phyloP scores from a whole-genome alignment of 2,888 invertebrate species.

The Craniophora ligustri region DNA sequence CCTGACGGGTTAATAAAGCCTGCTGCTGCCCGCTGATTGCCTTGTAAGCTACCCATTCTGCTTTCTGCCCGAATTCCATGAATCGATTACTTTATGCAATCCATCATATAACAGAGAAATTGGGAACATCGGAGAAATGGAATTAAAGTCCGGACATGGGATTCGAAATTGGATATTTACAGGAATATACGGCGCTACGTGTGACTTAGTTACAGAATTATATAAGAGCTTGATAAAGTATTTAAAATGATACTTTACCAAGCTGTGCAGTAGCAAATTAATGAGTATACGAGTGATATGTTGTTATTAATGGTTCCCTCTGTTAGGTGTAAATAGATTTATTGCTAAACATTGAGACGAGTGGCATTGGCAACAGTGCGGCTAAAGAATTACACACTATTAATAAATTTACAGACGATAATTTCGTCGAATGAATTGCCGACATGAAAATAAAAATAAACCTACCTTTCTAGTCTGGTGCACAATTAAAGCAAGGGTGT shows the following conservation, averaged over 20 bases:
- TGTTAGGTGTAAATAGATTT: slow-evolving; percentile 37
- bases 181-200: slow-evolving; percentile 32
- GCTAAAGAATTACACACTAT: slow-evolving; percentile 33
- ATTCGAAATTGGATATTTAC: slow-evolving; percentile 54
- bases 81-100: slow-evolving; percentile 77
- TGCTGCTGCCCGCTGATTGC: slow-evolving; percentile 81
- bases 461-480: slow-evolving; percentile 42
- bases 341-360: slow-evolving; percentile 42
- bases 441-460: slow-evolving; percentile 46
- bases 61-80: slow-evolving; percentile 72
- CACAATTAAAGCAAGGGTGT: slow-evolving; percentile 45
- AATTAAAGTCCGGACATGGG: slow-evolving; percentile 51
- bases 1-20: slow-evolving; percentile 87
- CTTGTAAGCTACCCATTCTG: slow-evolving; percentile 81
- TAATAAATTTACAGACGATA: slow-evolving; percentile 32
- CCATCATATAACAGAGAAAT: slow-evolving; percentile 69
- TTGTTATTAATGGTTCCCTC: slow-evolving; percentile 33
- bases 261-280: slow-evolving; percentile 23
- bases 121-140: slow-evolving; percentile 48
- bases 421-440: slow-evolving; percentile 38
- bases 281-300: slow-evolving; percentile 42
- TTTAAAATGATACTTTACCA: slow-evolving; percentile 28
- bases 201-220: slow-evolving; percentile 27
- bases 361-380: slow-evolving; percentile 40
- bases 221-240: slow-evolving; percentile 37